These are phyloP conservation scores for Yponomeuta malinellus DNA, from an alignment of 2,888 invertebrate genomes.

Conservation along the genomic window DNA sequence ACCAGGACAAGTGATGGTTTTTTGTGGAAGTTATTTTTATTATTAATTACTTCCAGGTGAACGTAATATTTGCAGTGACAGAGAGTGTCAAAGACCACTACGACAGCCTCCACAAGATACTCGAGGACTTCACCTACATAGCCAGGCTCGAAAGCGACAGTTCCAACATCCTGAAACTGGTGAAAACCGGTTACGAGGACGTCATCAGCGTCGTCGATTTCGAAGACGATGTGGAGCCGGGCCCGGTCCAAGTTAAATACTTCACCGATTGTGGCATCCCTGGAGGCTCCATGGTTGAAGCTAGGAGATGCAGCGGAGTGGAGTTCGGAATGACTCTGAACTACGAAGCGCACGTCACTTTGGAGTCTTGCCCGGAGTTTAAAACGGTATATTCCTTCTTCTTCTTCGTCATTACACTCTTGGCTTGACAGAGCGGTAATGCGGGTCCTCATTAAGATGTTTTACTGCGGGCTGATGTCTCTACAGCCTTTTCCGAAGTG, in stretches of 20 bases:
- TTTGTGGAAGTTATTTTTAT: no score
- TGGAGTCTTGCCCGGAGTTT: slow-evolving; percentile 73
- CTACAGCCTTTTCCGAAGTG: no score
- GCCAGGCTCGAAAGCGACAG: slow-evolving; percentile 88
- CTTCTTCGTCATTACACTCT: neutral
- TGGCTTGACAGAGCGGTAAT: neutral
- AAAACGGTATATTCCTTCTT: slow-evolving; percentile 44
- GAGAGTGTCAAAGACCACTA: slow-evolving; percentile 80
- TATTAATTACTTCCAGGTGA: slow-evolving; percentile 70
- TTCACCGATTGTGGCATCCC: slow-evolving; percentile 81
- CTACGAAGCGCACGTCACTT: slow-evolving; percentile 78
- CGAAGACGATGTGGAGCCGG: slow-evolving; percentile 75
- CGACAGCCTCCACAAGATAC: slow-evolving; percentile 78
- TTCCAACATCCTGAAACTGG: slow-evolving; percentile 89
- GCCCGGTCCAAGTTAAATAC: slow-evolving; percentile 80
- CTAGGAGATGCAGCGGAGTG: slow-evolving; percentile 77
- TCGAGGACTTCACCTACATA: slow-evolving; percentile 84
- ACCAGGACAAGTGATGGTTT: no score
- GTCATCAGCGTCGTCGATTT: slow-evolving; percentile 80
- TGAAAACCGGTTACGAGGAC: slow-evolving; percentile 86
- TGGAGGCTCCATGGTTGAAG: slow-evolving; percentile 57
- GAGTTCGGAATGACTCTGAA: slow-evolving; percentile 78
- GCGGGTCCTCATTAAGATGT: no score
- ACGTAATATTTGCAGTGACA: slow-evolving; percentile 92
- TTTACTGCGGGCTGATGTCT: no score